Evolutionary conservation across 1,140 invertebrate genomes (phyloP).

Genomic region (Papilio xuthus): DNA sequence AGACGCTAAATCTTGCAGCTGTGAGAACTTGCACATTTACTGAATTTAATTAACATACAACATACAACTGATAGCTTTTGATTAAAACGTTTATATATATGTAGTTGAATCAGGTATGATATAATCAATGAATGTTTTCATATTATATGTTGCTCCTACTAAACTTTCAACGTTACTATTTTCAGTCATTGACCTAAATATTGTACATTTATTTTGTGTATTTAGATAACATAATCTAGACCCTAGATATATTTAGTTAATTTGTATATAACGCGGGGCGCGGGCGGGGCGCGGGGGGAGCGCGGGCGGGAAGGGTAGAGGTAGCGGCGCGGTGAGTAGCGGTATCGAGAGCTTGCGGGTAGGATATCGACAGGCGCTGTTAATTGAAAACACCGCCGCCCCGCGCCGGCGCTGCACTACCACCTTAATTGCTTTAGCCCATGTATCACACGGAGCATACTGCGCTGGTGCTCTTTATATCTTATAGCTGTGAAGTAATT

Average conservation of each 20-base stretch:
- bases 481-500: not conserved
- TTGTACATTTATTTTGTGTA: no score
- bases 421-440: conserved; percentile 2
- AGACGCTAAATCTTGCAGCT: not conserved
- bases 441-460: conserved; percentile 6
- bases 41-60: conserved; percentile 5
- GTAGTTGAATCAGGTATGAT: not conserved
- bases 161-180: not conserved
- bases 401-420: not conserved
- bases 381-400: conserved; percentile 20
- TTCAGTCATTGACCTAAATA: not conserved
- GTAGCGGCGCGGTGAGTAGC: not conserved
- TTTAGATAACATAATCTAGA: not conserved
- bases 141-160: no score
- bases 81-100: not conserved
- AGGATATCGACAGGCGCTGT: conserved; percentile 16
- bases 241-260: not conserved
- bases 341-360: not conserved
- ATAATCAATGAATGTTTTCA: not conserved
- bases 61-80: not conserved
- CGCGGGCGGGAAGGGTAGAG: not conserved
- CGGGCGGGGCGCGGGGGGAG: no score
- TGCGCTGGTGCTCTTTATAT: not conserved
- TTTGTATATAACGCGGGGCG: not conserved
- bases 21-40: not conserved